Evolutionary conservation across 92 coral and sea anemone species (phyloP).

Genomic region (Pocillopora grandis): DNA sequence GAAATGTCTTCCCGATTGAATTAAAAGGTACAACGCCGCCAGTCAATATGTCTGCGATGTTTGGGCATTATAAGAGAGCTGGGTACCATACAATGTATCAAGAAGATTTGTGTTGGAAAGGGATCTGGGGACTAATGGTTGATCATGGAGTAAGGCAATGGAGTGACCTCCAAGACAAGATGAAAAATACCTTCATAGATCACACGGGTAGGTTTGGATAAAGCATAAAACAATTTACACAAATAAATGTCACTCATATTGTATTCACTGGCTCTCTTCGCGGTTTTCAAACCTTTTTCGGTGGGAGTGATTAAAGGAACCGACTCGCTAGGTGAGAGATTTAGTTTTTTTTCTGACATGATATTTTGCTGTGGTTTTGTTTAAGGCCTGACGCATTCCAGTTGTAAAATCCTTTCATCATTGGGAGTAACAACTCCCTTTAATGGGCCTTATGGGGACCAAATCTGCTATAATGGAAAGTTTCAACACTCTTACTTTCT

Average conservation of each 20-base stretch:
- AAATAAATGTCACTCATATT: background rate
- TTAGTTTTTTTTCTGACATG: no score
- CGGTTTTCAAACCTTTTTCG: no score
- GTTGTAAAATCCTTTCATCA: constrained; percentile 69
- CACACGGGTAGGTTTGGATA: constrained; percentile 55
- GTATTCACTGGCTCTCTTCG: background rate
- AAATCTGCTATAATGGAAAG: constrained; percentile 88
- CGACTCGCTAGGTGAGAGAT: no score
- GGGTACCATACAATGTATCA: constrained; percentile 87
- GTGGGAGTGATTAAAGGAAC: no score
- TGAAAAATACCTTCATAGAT: constrained; percentile 56
- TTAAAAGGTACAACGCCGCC: constrained; percentile 29
- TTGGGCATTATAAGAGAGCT: constrained; percentile 73
- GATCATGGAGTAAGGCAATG: constrained; percentile 57
- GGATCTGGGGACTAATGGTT: constrained; percentile 68
- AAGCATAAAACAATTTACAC: background rate
- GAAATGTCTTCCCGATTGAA: constrained; percentile 56
- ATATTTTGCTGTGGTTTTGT: background rate
- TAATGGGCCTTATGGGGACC: constrained; percentile 64
- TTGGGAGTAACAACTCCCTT: constrained; percentile 63
- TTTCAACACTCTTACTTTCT: constrained; percentile 80
- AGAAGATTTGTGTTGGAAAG: constrained; percentile 85
- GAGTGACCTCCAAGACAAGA: constrained; percentile 43
- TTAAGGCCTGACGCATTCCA: constrained; percentile 87
- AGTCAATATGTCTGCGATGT: constrained; percentile 65